Evolutionary conservation across 2,797 vertebrate genomes (phyloP), one percentile per base, ranked within the genome.

Genomic region (Pygocentrus nattereri): DNA sequence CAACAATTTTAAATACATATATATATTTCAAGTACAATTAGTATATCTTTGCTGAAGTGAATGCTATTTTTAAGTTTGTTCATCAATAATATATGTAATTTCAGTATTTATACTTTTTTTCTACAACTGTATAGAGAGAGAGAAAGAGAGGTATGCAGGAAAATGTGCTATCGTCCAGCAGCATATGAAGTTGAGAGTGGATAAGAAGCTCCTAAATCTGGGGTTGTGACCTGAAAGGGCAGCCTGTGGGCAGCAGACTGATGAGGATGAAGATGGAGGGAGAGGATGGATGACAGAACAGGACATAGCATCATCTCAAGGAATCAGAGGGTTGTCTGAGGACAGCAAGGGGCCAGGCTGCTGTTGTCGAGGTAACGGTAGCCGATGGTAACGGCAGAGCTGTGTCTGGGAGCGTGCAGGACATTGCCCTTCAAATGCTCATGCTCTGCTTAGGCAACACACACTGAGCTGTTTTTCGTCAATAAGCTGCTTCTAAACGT

Each of bases 351-450:
- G 59, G 75, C 72, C 76, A 79, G 78, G 34, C 76, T 78, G 68
- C 76, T 74, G 77, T 85, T 80, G 81, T 75, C 83, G 47, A 65
- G 85, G 76, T 85, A 84, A 86, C 82, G 27, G 72, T 77, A 50
- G 68, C 54, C 27, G 58, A 79, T 64, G 67, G 68, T 65, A 80
- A 84, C 77, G 38, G 30, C 61, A 49, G 68, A 49, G 64, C 61
- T 65, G 49, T 73, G 80, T 73, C 61, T 76, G 73, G 68, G 52
- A 6, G 49, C 69, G 30, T 44, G 16, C 54, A 83, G 59, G 27
- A 52, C 44, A 54, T 47, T 59, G 27, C 21, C 49, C 67, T 21
- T 50, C 54, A 71, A 80, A 78, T 31, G 16, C 47, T 41, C 31
- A 56, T 4, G 13, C 19, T 61, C 67, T 56, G 50, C 27, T 74